Evolutionary conservation across 2,113 vertebrate species (phyloP).

Genomic region (Pipra filicauda): DNA sequence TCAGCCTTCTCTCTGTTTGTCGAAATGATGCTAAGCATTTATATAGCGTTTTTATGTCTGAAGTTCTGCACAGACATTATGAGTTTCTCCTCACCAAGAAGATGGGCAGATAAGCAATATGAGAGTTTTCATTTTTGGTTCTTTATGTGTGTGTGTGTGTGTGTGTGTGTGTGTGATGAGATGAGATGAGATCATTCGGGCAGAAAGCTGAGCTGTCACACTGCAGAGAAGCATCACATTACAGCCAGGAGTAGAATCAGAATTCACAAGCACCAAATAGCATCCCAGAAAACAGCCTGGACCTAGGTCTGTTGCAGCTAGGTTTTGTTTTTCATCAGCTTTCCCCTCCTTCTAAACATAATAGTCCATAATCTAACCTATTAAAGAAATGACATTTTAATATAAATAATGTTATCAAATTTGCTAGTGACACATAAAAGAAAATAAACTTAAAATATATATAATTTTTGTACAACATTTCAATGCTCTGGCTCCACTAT

Average conservation of each 20-base stretch:
- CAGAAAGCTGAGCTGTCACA: constrained; percentile 41
- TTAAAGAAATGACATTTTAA: not conserved
- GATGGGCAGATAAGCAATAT: constrained; percentile 31
- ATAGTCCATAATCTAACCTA: not conserved
- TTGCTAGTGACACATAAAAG: not conserved
- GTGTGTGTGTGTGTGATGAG: no score
- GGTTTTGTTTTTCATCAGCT: not conserved
- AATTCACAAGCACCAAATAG: not conserved
- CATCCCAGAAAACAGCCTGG: not conserved
- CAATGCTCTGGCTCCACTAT: not conserved
- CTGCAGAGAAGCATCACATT: not conserved
- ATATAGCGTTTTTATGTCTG: not conserved
- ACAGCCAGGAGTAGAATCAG: not conserved
- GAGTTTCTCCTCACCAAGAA: constrained; percentile 23
- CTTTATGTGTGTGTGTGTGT: not conserved
- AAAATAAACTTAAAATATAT: not conserved
- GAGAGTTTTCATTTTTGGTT: constrained; percentile 25
- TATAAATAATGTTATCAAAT: not conserved
- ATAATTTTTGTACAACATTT: not conserved
- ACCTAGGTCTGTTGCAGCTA: not conserved
- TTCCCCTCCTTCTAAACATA: not conserved
- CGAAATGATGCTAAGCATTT: not conserved
- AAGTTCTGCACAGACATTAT: constrained; percentile 15
- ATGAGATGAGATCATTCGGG: constrained; percentile 5
- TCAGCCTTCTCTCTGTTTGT: not conserved